A percentile compares a stretch with the other conserved stretches of the same genome.
Evolutionary conservation across 2,888 invertebrate species (phyloP).

Genomic region (Epiblema foenella): DNA sequence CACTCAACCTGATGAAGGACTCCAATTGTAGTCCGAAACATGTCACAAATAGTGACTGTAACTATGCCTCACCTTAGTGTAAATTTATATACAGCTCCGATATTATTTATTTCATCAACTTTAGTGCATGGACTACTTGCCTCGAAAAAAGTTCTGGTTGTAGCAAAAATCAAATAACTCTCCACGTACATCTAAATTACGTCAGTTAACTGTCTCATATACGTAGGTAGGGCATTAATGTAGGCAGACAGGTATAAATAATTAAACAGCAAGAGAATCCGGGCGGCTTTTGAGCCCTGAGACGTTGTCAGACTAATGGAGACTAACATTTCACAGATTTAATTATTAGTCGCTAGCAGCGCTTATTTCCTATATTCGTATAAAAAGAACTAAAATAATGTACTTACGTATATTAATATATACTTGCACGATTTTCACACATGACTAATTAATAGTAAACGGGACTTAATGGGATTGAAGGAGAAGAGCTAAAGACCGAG

Average conservation of each 20-base stretch:
- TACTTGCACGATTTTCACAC: too few relatives aligned
- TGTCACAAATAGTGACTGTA: too few relatives aligned
- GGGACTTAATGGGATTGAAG: too few relatives aligned
- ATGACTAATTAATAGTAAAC: too few relatives aligned
- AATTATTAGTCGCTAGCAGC: slow-evolving; percentile 6
- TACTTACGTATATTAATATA: background rate
- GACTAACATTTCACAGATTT: slow-evolving; percentile 12
- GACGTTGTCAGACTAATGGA: slow-evolving; percentile 29
- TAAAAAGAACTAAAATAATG: background rate
- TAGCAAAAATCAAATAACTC: slow-evolving; percentile 11
- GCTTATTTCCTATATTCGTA: background rate
- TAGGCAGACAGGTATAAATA: slow-evolving; percentile 33
- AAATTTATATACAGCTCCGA: too few relatives aligned
- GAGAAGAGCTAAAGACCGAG: too few relatives aligned
- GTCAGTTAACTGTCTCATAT: slow-evolving; percentile 36
- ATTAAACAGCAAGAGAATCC: slow-evolving; percentile 36
- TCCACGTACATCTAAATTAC: slow-evolving; percentile 10
- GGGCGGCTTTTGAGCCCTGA: slow-evolving; percentile 25
- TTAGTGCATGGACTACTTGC: too few relatives aligned
- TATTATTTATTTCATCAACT: too few relatives aligned
- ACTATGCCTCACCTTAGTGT: too few relatives aligned
- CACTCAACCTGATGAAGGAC: too few relatives aligned
- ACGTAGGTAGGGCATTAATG: slow-evolving; percentile 32
- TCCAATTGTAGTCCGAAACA: too few relatives aligned
- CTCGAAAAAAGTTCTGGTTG: background rate